phyloP scores from a whole-genome alignment of 2,888 invertebrate species.

The Blomia tropicalis region DNA sequence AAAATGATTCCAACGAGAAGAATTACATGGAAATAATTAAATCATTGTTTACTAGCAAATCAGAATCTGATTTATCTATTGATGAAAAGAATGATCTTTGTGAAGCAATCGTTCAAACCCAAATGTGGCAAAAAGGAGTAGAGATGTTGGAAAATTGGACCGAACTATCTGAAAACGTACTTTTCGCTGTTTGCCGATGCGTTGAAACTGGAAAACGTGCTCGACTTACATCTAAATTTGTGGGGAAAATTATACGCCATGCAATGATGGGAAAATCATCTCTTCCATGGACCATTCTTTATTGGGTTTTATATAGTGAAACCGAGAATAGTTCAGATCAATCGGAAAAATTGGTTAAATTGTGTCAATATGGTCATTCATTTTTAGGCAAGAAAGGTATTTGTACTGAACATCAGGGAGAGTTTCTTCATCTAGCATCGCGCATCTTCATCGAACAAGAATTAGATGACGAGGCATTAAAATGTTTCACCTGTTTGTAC shows the following conservation, averaged over 20 bases:
- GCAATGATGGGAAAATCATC: constrained; percentile 14
- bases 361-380: constrained; percentile 18
- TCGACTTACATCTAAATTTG: constrained; percentile 11
- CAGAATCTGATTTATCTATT: constrained; percentile 21
- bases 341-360: constrained; percentile 11
- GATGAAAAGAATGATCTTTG: constrained; percentile 21
- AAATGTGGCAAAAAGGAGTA: constrained; percentile 24
- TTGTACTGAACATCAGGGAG: constrained; percentile 23
- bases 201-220: constrained; percentile 15
- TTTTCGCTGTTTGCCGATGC: constrained; percentile 19
- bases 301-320: constrained; percentile 12
- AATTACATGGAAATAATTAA: constrained; percentile 23
- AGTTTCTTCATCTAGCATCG: constrained; percentile 19
- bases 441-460: constrained; percentile 11
- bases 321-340: neutral
- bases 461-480: constrained; percentile 22
- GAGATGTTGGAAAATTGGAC: constrained; percentile 20
- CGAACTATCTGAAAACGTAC: constrained; percentile 4
- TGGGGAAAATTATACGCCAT: constrained; percentile 15
- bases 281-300: constrained; percentile 22
- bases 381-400: constrained; percentile 20
- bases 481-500: constrained; percentile 24
- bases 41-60: constrained; percentile 19
- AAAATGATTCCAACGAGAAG: neutral
- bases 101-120: constrained; percentile 17